phyloP scores from a whole-genome alignment of 2,797 vertebrate species.

The Buphagus erythrorhynchus region DNA sequence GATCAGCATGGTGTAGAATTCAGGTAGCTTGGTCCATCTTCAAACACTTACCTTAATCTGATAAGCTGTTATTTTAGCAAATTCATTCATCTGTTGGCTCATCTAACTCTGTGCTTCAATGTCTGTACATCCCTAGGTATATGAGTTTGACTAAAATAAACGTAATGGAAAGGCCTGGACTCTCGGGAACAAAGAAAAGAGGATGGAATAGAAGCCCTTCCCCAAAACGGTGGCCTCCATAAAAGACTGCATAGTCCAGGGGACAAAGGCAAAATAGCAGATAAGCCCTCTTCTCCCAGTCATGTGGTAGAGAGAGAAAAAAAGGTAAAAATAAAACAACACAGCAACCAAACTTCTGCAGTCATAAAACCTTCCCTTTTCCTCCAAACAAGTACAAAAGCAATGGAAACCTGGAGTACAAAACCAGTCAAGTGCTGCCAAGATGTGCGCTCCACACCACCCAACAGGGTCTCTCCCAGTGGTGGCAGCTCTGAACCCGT shows the following conservation, averaged over 20 bases:
- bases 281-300: not conserved
- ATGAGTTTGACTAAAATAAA: not conserved
- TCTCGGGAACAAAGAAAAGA: not conserved
- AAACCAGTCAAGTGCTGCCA: not conserved
- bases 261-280: not conserved
- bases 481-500: rapidly evolving
- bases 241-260: rapidly evolving
- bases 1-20: not conserved
- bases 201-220: not conserved
- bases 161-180: not conserved
- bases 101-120: not conserved
- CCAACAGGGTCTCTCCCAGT: rapidly evolving
- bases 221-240: not conserved
- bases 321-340: not conserved
- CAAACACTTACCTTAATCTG: not conserved
- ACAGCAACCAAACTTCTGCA: rapidly evolving
- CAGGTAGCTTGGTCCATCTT: not conserved
- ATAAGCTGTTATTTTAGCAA: not conserved
- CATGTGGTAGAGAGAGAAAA: not conserved
- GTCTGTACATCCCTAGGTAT: not conserved
- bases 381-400: not conserved
- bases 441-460: rapidly evolving
- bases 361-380: not conserved
- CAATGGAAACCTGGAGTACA: not conserved
- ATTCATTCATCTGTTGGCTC: not conserved